Base-by-base conservation (phyloP, 2,888 invertebrate species). In the Diplazon laetatorius region DNA sequence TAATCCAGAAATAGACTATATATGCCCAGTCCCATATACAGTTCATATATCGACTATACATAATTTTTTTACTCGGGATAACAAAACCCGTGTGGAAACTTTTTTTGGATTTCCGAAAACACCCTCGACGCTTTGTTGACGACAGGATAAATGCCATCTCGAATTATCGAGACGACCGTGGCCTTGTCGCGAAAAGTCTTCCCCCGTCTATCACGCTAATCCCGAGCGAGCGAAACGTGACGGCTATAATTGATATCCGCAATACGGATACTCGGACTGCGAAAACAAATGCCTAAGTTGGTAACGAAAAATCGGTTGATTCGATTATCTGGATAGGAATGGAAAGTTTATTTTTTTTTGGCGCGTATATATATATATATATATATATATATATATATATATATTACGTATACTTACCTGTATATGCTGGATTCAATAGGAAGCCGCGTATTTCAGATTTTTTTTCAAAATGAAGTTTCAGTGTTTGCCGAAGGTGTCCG, bases 181-280 rank as follows among this genome's bases (percentile, higher is more conserved):
- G 48, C 65, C 65, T 66, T 48, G 57, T 37, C 73, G 55, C 55
- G 48, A 39, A 42, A 55, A 66, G 48, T 37, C 59, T 70, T 50
- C 52, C 18, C 46, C n/a, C 16, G 60, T 60, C 50, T 30, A 44
- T 68, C 66, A 50, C 35, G 50, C 60, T 16, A 74, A 74, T 74
- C 66, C 59, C 55, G 42, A 37, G 66, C 50, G 60, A n/a, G 30
- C 25, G 20, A 10, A 65, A 42, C 59, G 65, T 42, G 59, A 59
- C 16, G 12, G 16, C 25, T 42, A 50, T 59, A 66, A 66, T 66
- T 60, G 48, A 68, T 66, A 66, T 25, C 16, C 16, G 42, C 50
- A 39, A 68, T 68, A 60, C 46, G 35, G 48, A 63, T 35, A 18
- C 25, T 57, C 22, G 25, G n/a, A n/a, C n/a, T n/a, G n/a, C n/a